These are phyloP conservation scores for Anagyrus pseudococci DNA, from an alignment of 2,888 invertebrate genomes.

Conservation along the genomic window DNA sequence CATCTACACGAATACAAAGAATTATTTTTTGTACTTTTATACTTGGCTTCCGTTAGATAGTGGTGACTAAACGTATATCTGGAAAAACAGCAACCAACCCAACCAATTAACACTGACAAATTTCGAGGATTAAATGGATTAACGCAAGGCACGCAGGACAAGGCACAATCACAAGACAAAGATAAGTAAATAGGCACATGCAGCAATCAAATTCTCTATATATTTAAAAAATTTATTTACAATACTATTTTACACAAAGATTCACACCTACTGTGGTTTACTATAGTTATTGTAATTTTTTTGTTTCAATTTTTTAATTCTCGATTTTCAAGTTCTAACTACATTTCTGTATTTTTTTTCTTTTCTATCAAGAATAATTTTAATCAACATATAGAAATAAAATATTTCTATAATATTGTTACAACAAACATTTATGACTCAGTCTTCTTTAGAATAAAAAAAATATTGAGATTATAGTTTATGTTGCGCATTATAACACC, in stretches of 20 bases:
- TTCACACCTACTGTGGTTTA: background rate
- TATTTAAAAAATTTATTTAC: conserved; percentile 55
- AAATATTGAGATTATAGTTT: background rate
- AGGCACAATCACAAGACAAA: conserved; percentile 50
- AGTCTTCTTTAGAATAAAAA: too few species aligned
- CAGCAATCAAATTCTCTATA: conserved; percentile 52
- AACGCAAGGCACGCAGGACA: conserved; percentile 43
- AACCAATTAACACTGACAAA: conserved; percentile 52
- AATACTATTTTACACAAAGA: conserved; percentile 37
- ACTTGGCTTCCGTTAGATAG: conserved; percentile 37
- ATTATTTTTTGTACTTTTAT: conserved; percentile 23
- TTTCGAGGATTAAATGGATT: conserved; percentile 31
- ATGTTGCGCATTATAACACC: background rate
- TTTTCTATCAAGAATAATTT: too few species aligned
- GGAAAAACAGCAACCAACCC: conserved; percentile 61
- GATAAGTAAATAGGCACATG: conserved; percentile 55
- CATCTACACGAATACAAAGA: conserved; percentile 26
- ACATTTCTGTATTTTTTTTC: too few species aligned
- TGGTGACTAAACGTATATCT: conserved; percentile 60
- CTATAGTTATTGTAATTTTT: background rate
- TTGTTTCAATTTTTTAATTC: background rate
- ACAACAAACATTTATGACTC: too few species aligned
- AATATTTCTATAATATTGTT: too few species aligned
- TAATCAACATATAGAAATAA: too few species aligned
- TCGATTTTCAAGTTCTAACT: background rate